Percentiles rank a stretch among this genome's conserved stretches.
Conservation (phyloP, 2,113 vertebrate species). For the Cyprinodon tularosa region DNA sequence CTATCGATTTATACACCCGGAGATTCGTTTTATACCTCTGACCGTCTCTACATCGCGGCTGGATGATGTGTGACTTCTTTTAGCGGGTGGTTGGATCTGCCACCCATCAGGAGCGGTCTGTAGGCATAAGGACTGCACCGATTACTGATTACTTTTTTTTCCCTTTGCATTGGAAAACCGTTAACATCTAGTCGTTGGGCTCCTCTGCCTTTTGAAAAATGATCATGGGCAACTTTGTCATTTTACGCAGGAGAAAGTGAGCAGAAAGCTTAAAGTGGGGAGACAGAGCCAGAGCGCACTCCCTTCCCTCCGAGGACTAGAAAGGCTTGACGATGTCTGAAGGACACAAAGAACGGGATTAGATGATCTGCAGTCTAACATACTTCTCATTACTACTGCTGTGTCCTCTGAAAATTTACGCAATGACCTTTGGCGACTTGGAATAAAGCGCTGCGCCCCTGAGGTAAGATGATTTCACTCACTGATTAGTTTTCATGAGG, state of each 20-base stretch:
- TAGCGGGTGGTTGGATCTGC: constrained; percentile 39
- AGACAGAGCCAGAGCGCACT: constrained; percentile 41
- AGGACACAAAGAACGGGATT: constrained; percentile 74
- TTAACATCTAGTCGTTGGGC: constrained; percentile 3
- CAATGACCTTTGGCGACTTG: constrained; percentile 72
- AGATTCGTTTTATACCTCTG: constrained; percentile 38
- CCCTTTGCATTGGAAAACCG: background rate
- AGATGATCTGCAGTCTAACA: constrained; percentile 52
- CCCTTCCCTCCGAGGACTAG: constrained; percentile 71
- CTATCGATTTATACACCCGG: constrained; percentile 54
- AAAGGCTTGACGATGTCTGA: constrained; percentile 61
- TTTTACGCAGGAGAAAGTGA: constrained; percentile 51
- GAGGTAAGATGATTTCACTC: constrained; percentile 53
- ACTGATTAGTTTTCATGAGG: background rate
- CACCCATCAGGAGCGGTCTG: constrained; percentile 53
- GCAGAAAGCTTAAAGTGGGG: constrained; percentile 19
- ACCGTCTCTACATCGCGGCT: constrained; percentile 38
- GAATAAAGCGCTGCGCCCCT: constrained; percentile 50
- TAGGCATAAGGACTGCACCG: constrained; percentile 11
- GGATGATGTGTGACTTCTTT: constrained; percentile 42
- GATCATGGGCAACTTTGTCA: constrained; percentile 56
- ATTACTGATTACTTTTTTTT: constrained; percentile 11
- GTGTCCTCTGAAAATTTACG: constrained; percentile 61
- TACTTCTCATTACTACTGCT: constrained; percentile 59
- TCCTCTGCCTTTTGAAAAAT: constrained; percentile 17